Percentiles rank a stretch among this genome's conserved stretches.
Conservation (phyloP, 1,140 invertebrate genomes). For the Leguminivora glycinivorella region DNA sequence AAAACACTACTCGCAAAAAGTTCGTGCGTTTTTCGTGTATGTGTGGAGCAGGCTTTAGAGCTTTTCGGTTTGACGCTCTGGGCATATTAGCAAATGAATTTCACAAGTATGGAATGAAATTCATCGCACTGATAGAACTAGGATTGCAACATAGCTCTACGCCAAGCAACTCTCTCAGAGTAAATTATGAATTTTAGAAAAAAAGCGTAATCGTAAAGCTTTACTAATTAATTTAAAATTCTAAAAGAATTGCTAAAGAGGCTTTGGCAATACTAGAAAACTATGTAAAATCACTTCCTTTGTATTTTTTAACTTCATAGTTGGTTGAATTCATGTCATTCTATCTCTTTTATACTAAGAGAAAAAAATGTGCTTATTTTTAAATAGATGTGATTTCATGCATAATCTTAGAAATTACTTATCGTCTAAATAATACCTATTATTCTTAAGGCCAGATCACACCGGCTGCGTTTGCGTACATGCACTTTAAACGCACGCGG, state of each 20-base stretch:
- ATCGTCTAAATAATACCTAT: neutral
- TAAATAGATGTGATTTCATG: constrained; percentile 22
- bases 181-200: constrained; percentile 1
- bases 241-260: constrained; percentile 22
- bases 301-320: neutral
- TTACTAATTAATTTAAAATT: constrained; percentile 12
- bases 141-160: constrained; percentile 21
- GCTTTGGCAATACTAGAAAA: constrained; percentile 24
- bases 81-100: constrained; percentile 14
- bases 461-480: too few species aligned
- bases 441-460: neutral
- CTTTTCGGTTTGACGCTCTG: constrained; percentile 13
- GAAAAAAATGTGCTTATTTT: constrained; percentile 17
- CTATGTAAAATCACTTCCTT: constrained; percentile 23
- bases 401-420: constrained; percentile 2
- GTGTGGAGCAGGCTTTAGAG: neutral
- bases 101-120: constrained; percentile 20
- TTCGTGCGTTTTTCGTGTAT: neutral
- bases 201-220: constrained; percentile 16
- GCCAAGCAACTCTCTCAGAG: constrained; percentile 18
- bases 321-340: constrained; percentile 6
- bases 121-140: constrained; percentile 1
- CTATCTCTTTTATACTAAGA: constrained; percentile 2
- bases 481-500: too few species aligned
- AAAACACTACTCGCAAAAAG: neutral